Percentiles rank a stretch among this genome's conserved stretches.
phyloP scores from a whole-genome alignment of 2,113 vertebrate species.

The Microcebus jonahi region DNA sequence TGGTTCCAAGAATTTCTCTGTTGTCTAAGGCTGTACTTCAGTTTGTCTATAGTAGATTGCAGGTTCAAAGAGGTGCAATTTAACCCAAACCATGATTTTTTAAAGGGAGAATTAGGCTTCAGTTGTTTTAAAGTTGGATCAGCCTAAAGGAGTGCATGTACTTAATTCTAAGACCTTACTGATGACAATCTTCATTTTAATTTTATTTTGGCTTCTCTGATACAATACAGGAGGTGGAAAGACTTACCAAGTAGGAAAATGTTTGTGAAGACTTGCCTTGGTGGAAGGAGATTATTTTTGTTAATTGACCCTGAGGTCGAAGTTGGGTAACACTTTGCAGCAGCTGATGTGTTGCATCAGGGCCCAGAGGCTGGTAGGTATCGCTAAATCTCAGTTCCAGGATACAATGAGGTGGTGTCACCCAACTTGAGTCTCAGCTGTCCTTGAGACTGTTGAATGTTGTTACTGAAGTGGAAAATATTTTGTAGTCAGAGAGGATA shows the following conservation, averaged over 20 bases:
- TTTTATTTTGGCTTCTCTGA: neutral
- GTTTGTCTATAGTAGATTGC: neutral
- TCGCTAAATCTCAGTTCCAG: neutral
- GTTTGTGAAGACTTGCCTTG: neutral
- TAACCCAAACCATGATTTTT: neutral
- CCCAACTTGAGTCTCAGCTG: neutral
- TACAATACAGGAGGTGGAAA: neutral
- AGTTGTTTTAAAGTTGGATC: conserved; percentile 11
- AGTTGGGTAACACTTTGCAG: neutral
- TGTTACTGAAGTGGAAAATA: neutral
- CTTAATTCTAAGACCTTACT: neutral
- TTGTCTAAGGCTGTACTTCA: neutral
- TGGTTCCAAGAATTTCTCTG: conserved; percentile 19
- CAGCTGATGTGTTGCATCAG: fast-evolving
- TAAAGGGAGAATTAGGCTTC: neutral
- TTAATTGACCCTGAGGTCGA: neutral
- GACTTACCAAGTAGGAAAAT: neutral
- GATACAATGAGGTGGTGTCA: too few relatives aligned
- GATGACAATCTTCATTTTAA: neutral
- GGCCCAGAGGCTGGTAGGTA: neutral
- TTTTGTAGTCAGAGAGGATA: neutral
- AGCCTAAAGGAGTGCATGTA: neutral
- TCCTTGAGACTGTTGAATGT: neutral
- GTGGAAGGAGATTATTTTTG: neutral
- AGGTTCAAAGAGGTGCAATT: neutral